Base-by-base conservation (phyloP, 64 coral and sea anemone genomes). In the Montipora capricornis region DNA sequence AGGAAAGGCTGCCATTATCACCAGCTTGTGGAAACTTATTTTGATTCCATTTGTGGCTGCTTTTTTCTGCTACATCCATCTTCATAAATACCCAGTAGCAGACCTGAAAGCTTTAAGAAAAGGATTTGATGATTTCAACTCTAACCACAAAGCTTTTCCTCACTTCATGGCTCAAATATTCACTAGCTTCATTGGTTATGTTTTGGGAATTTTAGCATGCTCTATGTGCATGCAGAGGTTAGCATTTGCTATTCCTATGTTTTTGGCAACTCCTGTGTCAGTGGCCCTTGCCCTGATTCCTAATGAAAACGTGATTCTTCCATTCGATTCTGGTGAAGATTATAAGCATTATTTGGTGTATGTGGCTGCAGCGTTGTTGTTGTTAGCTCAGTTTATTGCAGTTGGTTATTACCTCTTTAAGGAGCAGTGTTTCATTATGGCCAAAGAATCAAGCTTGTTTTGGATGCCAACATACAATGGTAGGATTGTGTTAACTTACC, bases 401-500 rank as follows among this genome's bases (percentile, higher is more conserved):
- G 94, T 95, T 55, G 92, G 89, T 2, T 94, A 95, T 52, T 99
- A 99, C 64, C 83, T 99, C 5, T 94, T 95, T 85, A 94, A 95
- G 62, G 75, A 81, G 8, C 84, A 94, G 84, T 88, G 87, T 7
- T 94, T 96, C 44, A 87, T 96, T 26, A 96, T 99, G 98, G 97
- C 94, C 16, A 99, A 96, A 74, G 97, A 95, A 17, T 94, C 91
- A 0, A 90, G 83, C 14, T 86, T 99, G 83, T 99, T 99, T 57
- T 99, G 97, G 97, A 79, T 99, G 22, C 97, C 97, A 46, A 82
- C 89, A 8, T 99, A 99, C 20, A 99, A 99, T 62, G 94, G 97
- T 96, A 92, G 20, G 88, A 57, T 20, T 53, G 20, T 8, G 17
- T 47, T 74, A 11, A 44, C 19, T 5, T 52, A 49, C 29, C 29